These are phyloP conservation scores for Rhinichthys osculus DNA, from an alignment of 2,797 vertebrate genomes.

Conservation along the genomic window DNA sequence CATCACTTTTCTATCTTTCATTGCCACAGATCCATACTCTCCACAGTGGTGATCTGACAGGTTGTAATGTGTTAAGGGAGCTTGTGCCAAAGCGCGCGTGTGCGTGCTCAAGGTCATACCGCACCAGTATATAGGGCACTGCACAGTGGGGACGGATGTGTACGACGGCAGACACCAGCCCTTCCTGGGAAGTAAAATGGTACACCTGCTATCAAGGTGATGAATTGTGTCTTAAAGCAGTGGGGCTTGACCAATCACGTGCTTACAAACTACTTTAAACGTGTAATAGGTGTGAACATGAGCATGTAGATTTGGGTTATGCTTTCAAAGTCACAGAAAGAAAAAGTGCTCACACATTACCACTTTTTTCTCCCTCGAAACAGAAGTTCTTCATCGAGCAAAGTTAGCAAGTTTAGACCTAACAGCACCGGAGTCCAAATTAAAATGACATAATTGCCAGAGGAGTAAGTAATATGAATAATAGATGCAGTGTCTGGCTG, in stretches of 20 bases:
- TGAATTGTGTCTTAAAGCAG: conserved; percentile 53
- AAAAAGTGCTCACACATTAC: conserved; percentile 5
- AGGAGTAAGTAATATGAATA: conserved; percentile 63
- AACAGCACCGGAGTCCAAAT: conserved; percentile 47
- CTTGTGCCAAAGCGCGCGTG: conserved; percentile 25
- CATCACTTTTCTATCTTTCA: conserved; percentile 30
- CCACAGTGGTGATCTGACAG: conserved; percentile 41
- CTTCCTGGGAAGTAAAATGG: conserved; percentile 51
- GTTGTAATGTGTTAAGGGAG: conserved; percentile 48
- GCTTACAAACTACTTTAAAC: conserved; percentile 31
- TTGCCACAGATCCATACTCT: conserved; percentile 28
- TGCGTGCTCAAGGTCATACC: conserved; percentile 46
- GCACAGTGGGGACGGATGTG: conserved; percentile 47
- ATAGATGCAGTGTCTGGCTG: conserved; percentile 58
- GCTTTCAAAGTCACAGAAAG: conserved; percentile 26
- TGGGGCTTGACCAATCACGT: conserved; percentile 21
- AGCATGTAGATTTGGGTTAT: conserved; percentile 39
- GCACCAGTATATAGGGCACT: conserved; percentile 48
- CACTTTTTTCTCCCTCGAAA: neutral
- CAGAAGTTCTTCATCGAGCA: conserved; percentile 27
- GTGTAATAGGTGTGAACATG: conserved; percentile 24
- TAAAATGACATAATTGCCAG: conserved; percentile 61
- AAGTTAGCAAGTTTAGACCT: conserved; percentile 42
- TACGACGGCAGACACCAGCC: conserved; percentile 26
- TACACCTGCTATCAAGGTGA: conserved; percentile 56